Base-by-base conservation (phyloP, 1,140 invertebrate genomes). In the Plutomurus gul region DNA sequence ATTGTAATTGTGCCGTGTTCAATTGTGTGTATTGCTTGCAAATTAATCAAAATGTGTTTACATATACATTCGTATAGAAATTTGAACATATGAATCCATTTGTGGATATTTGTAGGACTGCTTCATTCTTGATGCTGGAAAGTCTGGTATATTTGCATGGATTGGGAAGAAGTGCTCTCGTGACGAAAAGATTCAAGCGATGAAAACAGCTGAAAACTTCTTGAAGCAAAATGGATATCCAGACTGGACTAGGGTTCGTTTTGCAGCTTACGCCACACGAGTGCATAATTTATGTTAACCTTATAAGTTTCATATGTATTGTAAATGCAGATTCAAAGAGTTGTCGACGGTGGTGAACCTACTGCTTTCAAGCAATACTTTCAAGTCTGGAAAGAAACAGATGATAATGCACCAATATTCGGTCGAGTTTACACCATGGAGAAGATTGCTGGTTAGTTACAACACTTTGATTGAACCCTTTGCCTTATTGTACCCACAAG, bases 121-220 rank as follows among this genome's bases (percentile, higher is more conserved):
- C 78, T 96, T 95, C 83, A 92, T 96, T 77, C 86, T 96, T 85
- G 94, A 96, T 85, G 92, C 93, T 6, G 92, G 92, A 4, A 90
- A 90, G 73, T 92, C 93, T 60, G 93, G 92, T 36, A 90, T 96
- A 47, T 96, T 92, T 86, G 93, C 94, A 1, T 96, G 95, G 95
- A 90, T 95, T 73, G 95, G 95, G 25, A 93, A 91, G 84, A 89
- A 91, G 39, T 91, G 93, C 37, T 92, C 91, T 3, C 87, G 89
- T 71, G 90, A 92, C 84, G 95, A 96, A 87, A 94, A 94, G 84
- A 85, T 89, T 13, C 90, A 93, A 85, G 91, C 93, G 0, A 92
- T 95, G 91, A 88, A 90, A 49, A 92, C 91, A 84, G 95, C 93
- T 3, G 89, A 94, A 85, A 88, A 91, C 74, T 93, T 92, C 84